Base-by-base conservation (phyloP, 1,140 invertebrate species). In the Pseudobourletiella spinata region DNA sequence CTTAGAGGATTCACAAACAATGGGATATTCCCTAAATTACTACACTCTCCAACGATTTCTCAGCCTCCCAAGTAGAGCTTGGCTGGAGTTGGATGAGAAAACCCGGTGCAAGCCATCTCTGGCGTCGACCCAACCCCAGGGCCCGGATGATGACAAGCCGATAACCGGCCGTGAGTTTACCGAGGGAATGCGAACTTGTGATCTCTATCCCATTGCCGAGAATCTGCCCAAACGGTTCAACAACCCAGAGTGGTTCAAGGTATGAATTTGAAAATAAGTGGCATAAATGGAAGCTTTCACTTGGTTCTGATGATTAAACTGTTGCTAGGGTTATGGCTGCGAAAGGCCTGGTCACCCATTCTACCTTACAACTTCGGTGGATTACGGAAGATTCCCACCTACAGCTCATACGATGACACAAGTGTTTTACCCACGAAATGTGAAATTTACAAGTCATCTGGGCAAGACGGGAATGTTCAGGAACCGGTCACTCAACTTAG, bases 321-420 rank as follows among this genome's bases (percentile, higher is more conserved):
- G 46, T 57, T 50, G 35, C 11, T 26, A 66, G 56, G 69, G 69
- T 11, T 71, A 71, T 52, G 69, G 69, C 6, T 67, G 59, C 25
- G 59, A 69, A 50, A 63, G 35, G 22, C 39, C 35, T 11, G 28
- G 16, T 15, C 69, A 71, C 63, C 69, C 69, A 2, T 64, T 72
- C 11, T 72, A 68, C 46, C 3, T 56, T 8, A 71, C 70, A 1
- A 71, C 70, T 11, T 56, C 64, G 11, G 50, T 58, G 1, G 65
- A 66, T 2, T 70, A 70, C 29, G 70, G 70, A 22, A 63, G 67
- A 1, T 68, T 68, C 50, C 63, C 69, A 16, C 71, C 71, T 28
- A 71, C 61, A 28, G 57, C 70, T 3, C 70, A 72, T 42, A 70
- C 71, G 1, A 71, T 72, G 67, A 70, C 70, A 8, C 51, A 43